Percentiles rank a stretch among this genome's conserved stretches.
phyloP scores from a whole-genome alignment of 2,888 invertebrate genomes.

The Bruchidius siliquastri region DNA sequence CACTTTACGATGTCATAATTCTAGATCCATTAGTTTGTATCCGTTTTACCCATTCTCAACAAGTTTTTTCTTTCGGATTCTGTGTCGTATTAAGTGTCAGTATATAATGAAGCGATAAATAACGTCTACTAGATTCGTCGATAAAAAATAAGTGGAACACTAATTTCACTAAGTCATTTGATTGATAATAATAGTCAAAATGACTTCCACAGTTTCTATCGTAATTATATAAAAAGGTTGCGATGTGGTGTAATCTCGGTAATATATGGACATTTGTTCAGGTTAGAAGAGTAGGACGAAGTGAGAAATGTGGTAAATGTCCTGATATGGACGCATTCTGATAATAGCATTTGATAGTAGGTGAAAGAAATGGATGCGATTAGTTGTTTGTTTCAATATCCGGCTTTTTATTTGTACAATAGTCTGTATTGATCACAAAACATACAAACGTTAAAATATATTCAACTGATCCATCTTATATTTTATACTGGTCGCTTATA shows the following conservation, averaged over 20 bases:
- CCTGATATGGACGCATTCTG: not conserved
- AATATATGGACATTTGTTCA: not conserved
- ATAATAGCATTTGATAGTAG: not conserved
- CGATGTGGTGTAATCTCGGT: not conserved
- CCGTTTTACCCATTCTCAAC: not conserved
- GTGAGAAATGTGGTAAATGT: not conserved
- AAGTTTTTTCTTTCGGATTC: not conserved
- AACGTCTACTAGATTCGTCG: not conserved
- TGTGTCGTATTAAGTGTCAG: not conserved
- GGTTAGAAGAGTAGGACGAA: not conserved
- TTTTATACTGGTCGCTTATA: too few species aligned
- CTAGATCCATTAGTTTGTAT: not conserved
- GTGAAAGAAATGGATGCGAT: not conserved
- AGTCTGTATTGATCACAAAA: too few species aligned
- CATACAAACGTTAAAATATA: too few species aligned
- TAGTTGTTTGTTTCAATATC: not conserved
- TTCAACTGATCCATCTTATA: too few species aligned
- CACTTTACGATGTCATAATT: not conserved
- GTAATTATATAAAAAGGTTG: not conserved
- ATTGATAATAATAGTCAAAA: not conserved
- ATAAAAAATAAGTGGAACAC: not conserved
- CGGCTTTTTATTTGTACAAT: too few species aligned
- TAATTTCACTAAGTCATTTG: not conserved
- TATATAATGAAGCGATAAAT: not conserved
- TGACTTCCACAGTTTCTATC: not conserved